These are phyloP conservation scores for Margaritifera margaritifera DNA, from an alignment of 2,888 invertebrate genomes.

Conservation along the genomic window DNA sequence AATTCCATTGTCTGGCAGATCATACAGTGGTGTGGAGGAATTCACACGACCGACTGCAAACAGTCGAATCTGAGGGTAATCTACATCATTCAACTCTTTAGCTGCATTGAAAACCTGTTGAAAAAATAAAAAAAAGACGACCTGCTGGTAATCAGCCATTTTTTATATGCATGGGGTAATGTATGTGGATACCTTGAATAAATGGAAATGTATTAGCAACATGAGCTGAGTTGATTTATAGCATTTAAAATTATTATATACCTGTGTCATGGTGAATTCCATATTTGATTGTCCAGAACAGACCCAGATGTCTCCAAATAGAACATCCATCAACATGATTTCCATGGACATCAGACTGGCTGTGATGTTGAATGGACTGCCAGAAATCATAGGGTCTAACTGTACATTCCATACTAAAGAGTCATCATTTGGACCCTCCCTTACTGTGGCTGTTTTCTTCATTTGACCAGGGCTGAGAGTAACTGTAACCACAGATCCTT, in stretches of 20 bases:
- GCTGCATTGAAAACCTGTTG: slow-evolving; percentile 44
- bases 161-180: neutral
- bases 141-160: neutral
- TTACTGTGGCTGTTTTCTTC: neutral
- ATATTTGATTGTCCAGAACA: slow-evolving; percentile 70
- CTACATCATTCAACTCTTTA: slow-evolving; percentile 37
- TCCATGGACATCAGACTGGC: slow-evolving; percentile 22
- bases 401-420: slow-evolving; percentile 30
- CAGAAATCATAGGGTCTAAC: slow-evolving; percentile 31
- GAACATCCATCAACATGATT: slow-evolving; percentile 49
- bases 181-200: neutral
- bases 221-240: slow-evolving; percentile 4
- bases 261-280: slow-evolving; percentile 55
- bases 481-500: slow-evolving; percentile 7
- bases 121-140: neutral
- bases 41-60: slow-evolving; percentile 38
- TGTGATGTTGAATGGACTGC: slow-evolving; percentile 47
- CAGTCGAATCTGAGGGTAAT: slow-evolving; percentile 49
- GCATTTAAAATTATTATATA: slow-evolving; percentile 18
- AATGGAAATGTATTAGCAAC: neutral
- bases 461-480: neutral
- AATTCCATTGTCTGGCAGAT: slow-evolving; percentile 21
- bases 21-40: slow-evolving; percentile 26
- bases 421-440: too few species aligned
- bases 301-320: slow-evolving; percentile 71